Base-by-base conservation (phyloP, 2,888 invertebrate genomes). In the Nectonema munidae region DNA sequence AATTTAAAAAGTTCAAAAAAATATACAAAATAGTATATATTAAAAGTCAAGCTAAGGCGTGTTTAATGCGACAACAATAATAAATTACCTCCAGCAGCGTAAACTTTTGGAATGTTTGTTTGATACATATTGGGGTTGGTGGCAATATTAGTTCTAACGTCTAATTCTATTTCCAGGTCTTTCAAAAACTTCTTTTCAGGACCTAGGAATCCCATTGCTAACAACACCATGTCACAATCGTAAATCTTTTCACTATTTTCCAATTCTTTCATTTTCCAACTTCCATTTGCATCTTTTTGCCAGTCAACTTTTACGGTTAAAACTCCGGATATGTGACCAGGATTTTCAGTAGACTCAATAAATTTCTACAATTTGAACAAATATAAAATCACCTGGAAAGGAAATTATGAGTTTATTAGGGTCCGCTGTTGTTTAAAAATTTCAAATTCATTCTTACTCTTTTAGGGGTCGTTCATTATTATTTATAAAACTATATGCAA, bases 171-270 rank as follows among this genome's bases (percentile, higher is more conserved):
- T 32, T 63, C 62, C 41, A 65, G 46, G 52, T 89, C 74, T 46
- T 67, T 66, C 36, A 77, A 69, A 39, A 89, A 68, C 42, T 70
- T 68, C 50, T 74, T 64, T 59, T 89, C 86, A 1, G 86, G 86
- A 0, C 86, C 86, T 43, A 83, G 61, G 64, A 95, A 95, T 48
- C 95, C 95, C 89, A 95, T 89, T 2, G 95, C 95, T 37, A 95
- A 63, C 43, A 95, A 62, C 40, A 86, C 75, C 44, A 95, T 62
- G 53, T 95, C 79, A 39, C 76, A 74, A 46, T 69, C 66, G 59
- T 66, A 76, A 6, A 45, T 42, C 38, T 49, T 67, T 52, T 72
- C 70, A 1, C 70, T 66, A 44, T 71, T 75, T 38, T 68, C 62
- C 33, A 73, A 56, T 60, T 86, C 76, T 42, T 66, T 62, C 76